These are phyloP conservation scores for Hybognathus amarus DNA, from an alignment of 2,797 vertebrate genomes.

Conservation along the genomic window DNA sequence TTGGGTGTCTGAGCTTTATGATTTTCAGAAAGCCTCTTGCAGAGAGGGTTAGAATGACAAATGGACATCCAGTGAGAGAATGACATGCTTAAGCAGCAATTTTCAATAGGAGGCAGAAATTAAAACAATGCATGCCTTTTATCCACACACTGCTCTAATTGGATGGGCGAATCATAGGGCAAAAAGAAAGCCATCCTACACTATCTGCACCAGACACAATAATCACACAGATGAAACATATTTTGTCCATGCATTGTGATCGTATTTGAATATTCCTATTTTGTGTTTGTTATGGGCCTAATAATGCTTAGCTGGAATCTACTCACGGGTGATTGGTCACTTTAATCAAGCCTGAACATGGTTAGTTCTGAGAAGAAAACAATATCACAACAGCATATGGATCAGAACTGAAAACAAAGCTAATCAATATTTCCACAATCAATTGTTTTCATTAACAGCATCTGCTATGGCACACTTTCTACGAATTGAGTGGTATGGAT, in stretches of 20 bases:
- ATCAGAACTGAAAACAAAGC: constrained; percentile 60
- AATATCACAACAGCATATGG: constrained; percentile 52
- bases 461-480: constrained; percentile 62
- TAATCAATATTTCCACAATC: constrained; percentile 61
- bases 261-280: constrained; percentile 4
- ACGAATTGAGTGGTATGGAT: constrained; percentile 62
- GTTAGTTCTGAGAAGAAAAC: constrained; percentile 40
- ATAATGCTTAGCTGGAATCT: constrained; percentile 16
- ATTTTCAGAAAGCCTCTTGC: constrained; percentile 23
- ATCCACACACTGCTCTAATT: constrained; percentile 74
- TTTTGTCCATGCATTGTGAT: background rate
- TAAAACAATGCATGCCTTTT: constrained; percentile 79
- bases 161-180: constrained; percentile 66
- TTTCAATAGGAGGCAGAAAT: constrained; percentile 70
- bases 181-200: constrained; percentile 50
- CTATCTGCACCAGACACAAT: constrained; percentile 29
- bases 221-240: background rate
- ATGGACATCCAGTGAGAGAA: constrained; percentile 67
- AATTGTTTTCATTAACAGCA: constrained; percentile 59
- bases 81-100: constrained; percentile 77
- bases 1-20: background rate
- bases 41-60: constrained; percentile 76
- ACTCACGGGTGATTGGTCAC: constrained; percentile 25
- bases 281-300: background rate
- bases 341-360: constrained; percentile 44